phyloP scores from a whole-genome alignment of 2,888 invertebrate genomes.

The Artemia sinica region DNA sequence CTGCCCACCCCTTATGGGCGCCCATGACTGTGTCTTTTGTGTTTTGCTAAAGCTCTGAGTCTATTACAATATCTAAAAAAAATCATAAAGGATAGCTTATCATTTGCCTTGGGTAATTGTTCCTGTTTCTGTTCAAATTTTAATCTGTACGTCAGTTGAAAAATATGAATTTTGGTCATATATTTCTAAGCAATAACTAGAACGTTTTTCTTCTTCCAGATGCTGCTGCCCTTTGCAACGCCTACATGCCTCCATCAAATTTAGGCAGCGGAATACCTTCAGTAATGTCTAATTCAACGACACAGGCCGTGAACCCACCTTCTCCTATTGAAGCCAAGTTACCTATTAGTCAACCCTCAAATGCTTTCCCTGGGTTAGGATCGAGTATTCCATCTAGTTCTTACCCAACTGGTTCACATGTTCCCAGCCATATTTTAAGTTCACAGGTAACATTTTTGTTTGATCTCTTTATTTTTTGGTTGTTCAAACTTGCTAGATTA shows the following conservation, averaged over 20 bases:
- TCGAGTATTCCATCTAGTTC: constrained; percentile 5
- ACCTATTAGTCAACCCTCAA: not conserved
- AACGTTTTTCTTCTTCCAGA: not conserved
- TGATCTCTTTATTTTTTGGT: too few species aligned
- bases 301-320: constrained; percentile 6
- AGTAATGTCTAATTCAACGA: not conserved
- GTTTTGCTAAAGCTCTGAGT: too few species aligned
- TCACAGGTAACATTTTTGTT: not conserved
- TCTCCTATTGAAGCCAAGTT: constrained; percentile 5
- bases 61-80: too few species aligned
- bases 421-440: not conserved
- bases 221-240: constrained; percentile 8
- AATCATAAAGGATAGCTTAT: too few species aligned
- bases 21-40: too few species aligned
- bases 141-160: too few species aligned
- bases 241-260: constrained; percentile 3
- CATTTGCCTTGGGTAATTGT: too few species aligned
- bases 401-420: not conserved
- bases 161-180: too few species aligned
- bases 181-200: too few species aligned
- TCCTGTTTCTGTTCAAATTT: too few species aligned
- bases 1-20: too few species aligned
- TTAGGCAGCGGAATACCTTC: not conserved
- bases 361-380: not conserved
- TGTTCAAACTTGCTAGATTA: not conserved